Evolutionary conservation across 2,113 vertebrate genomes (phyloP).

Genomic region (Dascyllus trimaculatus): DNA sequence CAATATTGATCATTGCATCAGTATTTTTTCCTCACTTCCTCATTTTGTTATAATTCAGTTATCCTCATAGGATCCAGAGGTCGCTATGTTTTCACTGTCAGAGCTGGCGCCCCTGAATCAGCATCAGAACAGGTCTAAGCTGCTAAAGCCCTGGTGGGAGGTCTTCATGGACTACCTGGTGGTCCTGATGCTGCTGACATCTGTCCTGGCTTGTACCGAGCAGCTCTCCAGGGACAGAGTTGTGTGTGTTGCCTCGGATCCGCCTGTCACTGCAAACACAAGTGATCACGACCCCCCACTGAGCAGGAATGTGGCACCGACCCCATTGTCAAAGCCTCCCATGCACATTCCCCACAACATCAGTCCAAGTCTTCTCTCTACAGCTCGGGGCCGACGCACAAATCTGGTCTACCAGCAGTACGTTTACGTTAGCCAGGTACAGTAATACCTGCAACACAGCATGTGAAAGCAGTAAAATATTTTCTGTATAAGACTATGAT

Average conservation of each 20-base stretch:
- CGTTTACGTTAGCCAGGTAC: constrained; percentile 84
- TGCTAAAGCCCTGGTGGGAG: constrained; percentile 91
- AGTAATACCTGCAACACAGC: background rate
- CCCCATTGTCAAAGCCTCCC: constrained; percentile 16
- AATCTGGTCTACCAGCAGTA: constrained; percentile 88
- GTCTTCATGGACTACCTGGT: constrained; percentile 89
- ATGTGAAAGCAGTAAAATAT: background rate
- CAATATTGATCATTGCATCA: too few species aligned
- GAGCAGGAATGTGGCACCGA: background rate
- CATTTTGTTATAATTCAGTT: background rate
- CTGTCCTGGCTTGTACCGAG: constrained; percentile 86
- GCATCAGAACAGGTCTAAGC: constrained; percentile 78
- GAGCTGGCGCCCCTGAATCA: constrained; percentile 83
- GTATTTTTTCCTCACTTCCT: too few species aligned
- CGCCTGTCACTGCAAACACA: constrained; percentile 8
- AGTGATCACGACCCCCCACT: constrained; percentile 1
- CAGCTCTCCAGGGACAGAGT: constrained; percentile 85
- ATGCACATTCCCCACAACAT: background rate
- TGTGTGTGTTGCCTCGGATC: constrained; percentile 83
- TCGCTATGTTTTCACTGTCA: constrained; percentile 85
- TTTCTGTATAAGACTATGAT: background rate
- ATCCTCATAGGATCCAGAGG: background rate
- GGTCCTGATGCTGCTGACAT: constrained; percentile 87
- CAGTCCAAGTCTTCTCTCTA: background rate
- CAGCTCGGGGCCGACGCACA: constrained; percentile 71